phyloP scores from a whole-genome alignment of 2,888 invertebrate genomes.

The Rapana venosa region DNA sequence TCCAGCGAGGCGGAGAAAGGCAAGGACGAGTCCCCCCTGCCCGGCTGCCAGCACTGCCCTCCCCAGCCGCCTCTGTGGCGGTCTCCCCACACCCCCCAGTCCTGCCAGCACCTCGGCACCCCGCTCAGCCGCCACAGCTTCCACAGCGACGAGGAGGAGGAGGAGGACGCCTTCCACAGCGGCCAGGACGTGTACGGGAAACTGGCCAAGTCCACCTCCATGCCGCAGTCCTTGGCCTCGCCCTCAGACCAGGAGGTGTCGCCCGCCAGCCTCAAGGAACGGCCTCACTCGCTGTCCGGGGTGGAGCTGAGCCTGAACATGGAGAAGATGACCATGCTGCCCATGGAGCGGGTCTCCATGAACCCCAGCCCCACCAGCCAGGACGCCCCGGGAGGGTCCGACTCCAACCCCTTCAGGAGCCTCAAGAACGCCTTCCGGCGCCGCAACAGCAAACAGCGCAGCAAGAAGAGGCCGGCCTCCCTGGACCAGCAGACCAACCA shows the following conservation, averaged over 20 bases:
- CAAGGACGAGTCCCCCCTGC: neutral
- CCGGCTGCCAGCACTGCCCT: neutral
- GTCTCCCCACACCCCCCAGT: neutral
- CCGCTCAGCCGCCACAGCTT: neutral
- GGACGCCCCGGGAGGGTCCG: constrained; percentile 46
- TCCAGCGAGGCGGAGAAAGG: constrained; percentile 37
- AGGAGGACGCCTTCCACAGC: constrained; percentile 14
- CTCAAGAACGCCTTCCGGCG: constrained; percentile 70
- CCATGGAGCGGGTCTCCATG: constrained; percentile 35
- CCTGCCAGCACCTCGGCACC: neutral
- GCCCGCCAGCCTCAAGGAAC: constrained; percentile 53
- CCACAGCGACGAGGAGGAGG: constrained; percentile 22
- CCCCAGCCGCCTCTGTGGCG: neutral
- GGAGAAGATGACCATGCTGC: constrained; percentile 46
- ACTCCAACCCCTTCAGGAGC: constrained; percentile 67
- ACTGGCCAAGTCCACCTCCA: constrained; percentile 50
- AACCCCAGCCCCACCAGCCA: constrained; percentile 38
- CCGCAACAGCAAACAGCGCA: constrained; percentile 68
- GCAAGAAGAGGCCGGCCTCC: constrained; percentile 67
- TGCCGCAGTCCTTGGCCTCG: constrained; percentile 50
- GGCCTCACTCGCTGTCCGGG: constrained; percentile 67
- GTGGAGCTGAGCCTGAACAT: constrained; percentile 57
- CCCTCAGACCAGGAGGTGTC: neutral
- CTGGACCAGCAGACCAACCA: constrained; percentile 61
- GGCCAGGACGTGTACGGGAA: constrained; percentile 32